Conservation (phyloP, 1,140 invertebrate species). For the Anagrus nilaparvatae region DNA sequence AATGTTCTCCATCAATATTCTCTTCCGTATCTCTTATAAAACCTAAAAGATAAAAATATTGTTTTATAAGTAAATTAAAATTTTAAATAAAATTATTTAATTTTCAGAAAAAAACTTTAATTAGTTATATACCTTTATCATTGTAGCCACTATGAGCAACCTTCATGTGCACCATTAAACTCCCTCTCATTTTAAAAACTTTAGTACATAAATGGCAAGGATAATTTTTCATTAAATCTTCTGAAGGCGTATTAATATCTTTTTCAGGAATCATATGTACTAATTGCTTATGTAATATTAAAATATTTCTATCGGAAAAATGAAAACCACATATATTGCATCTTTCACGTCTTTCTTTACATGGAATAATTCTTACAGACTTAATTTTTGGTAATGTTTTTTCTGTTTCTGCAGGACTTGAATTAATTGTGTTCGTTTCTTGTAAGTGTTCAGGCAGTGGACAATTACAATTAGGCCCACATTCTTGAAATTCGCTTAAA, state of each 20-base stretch:
- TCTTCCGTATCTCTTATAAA: neutral
- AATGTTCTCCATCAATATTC: slow-evolving; percentile 15
- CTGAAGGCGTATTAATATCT: slow-evolving; percentile 25
- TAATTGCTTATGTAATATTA: slow-evolving; percentile 62
- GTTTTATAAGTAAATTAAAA: neutral
- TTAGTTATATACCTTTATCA: slow-evolving; percentile 19
- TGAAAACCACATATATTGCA: slow-evolving; percentile 63
- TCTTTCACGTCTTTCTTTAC: slow-evolving; percentile 36
- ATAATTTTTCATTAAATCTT: slow-evolving; percentile 44
- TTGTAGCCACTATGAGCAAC: slow-evolving; percentile 58
- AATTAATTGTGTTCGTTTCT: too few species aligned
- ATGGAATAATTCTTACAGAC: slow-evolving; percentile 11
- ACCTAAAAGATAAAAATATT: neutral
- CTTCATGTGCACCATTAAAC: slow-evolving; percentile 68
- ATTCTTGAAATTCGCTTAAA: neutral
- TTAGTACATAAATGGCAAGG: slow-evolving; percentile 69
- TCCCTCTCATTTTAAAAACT: slow-evolving; percentile 69
- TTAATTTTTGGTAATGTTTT: neutral
- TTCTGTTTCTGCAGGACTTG: neutral
- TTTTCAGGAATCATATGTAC: slow-evolving; percentile 55
- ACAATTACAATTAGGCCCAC: too few species aligned
- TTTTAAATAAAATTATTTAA: slow-evolving; percentile 2
- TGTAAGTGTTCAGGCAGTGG: too few species aligned
- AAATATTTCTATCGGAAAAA: slow-evolving; percentile 57
- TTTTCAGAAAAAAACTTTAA: neutral